Evolutionary conservation across 2,888 invertebrate genomes (phyloP).

Genomic region (Macrosoma leucophasiata): DNA sequence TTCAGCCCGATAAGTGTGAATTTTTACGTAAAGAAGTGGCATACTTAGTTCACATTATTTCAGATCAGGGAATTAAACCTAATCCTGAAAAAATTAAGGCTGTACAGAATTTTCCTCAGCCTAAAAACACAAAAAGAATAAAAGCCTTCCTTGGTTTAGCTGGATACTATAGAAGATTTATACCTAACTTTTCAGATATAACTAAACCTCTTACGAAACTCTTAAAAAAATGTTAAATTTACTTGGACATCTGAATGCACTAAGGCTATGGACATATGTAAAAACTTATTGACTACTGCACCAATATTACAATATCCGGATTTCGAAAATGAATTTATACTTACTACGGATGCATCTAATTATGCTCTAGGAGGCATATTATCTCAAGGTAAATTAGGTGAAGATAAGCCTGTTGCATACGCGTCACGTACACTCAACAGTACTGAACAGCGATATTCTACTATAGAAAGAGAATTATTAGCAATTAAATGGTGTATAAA

Average conservation of each 20-base stretch:
- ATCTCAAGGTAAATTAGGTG: no score
- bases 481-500: no score
- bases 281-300: neutral
- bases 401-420: no score
- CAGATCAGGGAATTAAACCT: neutral
- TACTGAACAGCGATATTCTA: no score
- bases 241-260: neutral
- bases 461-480: no score
- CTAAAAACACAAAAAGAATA: neutral
- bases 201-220: constrained; percentile 2
- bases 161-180: constrained; percentile 1
- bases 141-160: neutral
- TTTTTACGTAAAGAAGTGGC: neutral
- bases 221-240: neutral
- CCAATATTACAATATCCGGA: constrained; percentile 6
- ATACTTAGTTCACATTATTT: neutral
- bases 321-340: constrained; percentile 2
- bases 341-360: constrained; percentile 14
- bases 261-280: neutral
- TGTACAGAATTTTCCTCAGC: neutral
- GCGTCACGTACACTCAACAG: no score
- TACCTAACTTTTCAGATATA: constrained; percentile 4
- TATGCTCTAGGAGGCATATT: constrained; percentile 10
- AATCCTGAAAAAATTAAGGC: neutral
- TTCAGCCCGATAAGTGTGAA: neutral